These are phyloP conservation scores for Antheraea pernyi DNA, from an alignment of 1,140 invertebrate species.

Conservation along the genomic window DNA sequence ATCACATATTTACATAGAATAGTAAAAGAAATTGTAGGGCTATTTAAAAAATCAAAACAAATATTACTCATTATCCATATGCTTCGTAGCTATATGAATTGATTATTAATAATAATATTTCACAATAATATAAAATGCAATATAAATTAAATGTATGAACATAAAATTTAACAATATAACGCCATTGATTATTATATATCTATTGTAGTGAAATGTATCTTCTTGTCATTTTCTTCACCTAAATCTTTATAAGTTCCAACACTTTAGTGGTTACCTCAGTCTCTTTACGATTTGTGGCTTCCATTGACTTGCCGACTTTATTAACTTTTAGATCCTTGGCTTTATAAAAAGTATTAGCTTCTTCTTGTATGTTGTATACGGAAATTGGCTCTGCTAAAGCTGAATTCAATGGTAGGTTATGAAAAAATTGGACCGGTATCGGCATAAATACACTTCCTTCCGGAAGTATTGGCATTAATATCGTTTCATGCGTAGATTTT, in stretches of 20 bases:
- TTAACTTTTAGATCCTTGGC: not conserved
- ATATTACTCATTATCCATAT: no score
- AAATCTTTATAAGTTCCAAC: not conserved
- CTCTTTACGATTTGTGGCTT: not conserved
- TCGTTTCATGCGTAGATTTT: constrained; percentile 27
- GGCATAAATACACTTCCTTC: constrained; percentile 41
- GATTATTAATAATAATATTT: no score
- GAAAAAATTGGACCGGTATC: constrained; percentile 50
- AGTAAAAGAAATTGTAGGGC: no score
- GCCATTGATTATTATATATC: no score
- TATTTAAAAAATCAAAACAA: no score
- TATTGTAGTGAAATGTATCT: no score
- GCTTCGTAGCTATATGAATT: no score
- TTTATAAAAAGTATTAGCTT: not conserved
- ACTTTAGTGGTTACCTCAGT: not conserved
- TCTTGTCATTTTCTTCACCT: no score
- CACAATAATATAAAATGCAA: no score
- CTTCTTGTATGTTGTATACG: constrained; percentile 36
- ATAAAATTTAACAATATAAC: no score
- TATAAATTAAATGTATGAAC: no score
- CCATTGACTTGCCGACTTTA: not conserved
- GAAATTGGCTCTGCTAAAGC: constrained; percentile 54
- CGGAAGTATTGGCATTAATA: constrained; percentile 35
- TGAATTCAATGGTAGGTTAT: constrained; percentile 52
- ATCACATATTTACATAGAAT: no score